phyloP scores from a whole-genome alignment of 2,888 invertebrate genomes.

The Hemicrepidius hirtus region DNA sequence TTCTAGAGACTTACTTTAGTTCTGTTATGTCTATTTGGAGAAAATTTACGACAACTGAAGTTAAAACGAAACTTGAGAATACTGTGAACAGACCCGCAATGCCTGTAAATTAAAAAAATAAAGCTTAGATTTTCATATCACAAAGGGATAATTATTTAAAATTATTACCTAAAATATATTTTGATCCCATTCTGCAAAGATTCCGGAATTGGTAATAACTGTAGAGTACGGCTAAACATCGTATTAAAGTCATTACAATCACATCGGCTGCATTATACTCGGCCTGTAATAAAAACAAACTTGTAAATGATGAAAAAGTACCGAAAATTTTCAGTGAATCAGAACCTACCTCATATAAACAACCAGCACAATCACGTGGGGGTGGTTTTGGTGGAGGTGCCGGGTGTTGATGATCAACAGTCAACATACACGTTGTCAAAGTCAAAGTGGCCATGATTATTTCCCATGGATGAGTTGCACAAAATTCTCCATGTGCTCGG shows the following conservation, averaged over 20 bases:
- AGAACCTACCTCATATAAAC: conserved; percentile 65
- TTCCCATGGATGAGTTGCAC: conserved; percentile 96
- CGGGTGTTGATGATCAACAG: conserved; percentile 76
- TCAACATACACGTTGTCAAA: conserved; percentile 86
- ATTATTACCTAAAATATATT: conserved; percentile 85
- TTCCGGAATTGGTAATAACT: conserved; percentile 95
- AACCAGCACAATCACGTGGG: conserved; percentile 79
- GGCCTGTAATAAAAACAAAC: conserved; percentile 75
- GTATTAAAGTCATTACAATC: conserved; percentile 92
- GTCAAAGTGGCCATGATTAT: conserved; percentile 93
- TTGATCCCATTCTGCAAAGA: conserved; percentile 92
- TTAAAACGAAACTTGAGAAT: conserved; percentile 95
- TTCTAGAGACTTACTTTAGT: conserved; percentile 80
- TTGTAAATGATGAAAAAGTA: neutral
- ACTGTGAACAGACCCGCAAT: conserved; percentile 95
- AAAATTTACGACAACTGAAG: conserved; percentile 90
- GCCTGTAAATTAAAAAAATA: conserved; percentile 72
- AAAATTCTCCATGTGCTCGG: conserved; percentile 90
- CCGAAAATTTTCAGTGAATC: neutral
- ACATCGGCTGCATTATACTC: conserved; percentile 92
- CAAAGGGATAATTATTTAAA: too few relatives aligned
- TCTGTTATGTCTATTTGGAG: conserved; percentile 90
- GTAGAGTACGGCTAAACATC: conserved; percentile 93
- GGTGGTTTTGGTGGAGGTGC: conserved; percentile 63
- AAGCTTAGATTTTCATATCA: too few relatives aligned